These are phyloP conservation scores for Heliconius ismenius DNA, from an alignment of 2,888 invertebrate genomes.

Conservation along the genomic window DNA sequence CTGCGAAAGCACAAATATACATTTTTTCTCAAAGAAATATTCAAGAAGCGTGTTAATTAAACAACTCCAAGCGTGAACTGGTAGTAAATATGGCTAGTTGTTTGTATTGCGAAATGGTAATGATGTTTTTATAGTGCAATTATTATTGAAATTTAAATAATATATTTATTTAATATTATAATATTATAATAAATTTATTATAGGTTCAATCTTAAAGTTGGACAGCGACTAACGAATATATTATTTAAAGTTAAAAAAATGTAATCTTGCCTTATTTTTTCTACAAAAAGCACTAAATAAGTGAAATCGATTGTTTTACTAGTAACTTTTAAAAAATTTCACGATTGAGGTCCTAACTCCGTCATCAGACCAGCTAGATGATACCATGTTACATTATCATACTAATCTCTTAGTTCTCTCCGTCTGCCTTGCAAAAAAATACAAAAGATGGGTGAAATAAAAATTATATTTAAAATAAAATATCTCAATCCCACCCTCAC, in stretches of 20 bases:
- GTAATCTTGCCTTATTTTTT: too few species aligned
- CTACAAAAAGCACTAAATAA: too few species aligned
- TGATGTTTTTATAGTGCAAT: not conserved
- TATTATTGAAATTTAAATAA: too few species aligned
- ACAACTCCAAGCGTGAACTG: not conserved
- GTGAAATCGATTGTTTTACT: not conserved
- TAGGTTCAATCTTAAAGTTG: not conserved
- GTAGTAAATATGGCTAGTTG: not conserved
- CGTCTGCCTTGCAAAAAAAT: not conserved
- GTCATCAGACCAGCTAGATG: not conserved
- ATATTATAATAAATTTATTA: too few species aligned
- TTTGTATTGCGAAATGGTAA: not conserved
- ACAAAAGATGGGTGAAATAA: not conserved
- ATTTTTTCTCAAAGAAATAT: slow-evolving; percentile 25
- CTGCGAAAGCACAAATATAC: slow-evolving; percentile 14
- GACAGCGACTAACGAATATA: not conserved
- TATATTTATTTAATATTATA: too few species aligned
- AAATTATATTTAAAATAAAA: not conserved
- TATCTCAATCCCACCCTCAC: not conserved
- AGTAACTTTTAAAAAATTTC: not conserved
- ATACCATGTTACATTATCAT: not conserved
- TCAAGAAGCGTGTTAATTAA: slow-evolving; percentile 25
- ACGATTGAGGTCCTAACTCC: not conserved
- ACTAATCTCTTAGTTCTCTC: too few species aligned
- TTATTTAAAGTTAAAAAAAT: too few species aligned